Evolutionary conservation across 2,888 invertebrate genomes (phyloP).

Genomic region (Leucophenga maculata): DNA sequence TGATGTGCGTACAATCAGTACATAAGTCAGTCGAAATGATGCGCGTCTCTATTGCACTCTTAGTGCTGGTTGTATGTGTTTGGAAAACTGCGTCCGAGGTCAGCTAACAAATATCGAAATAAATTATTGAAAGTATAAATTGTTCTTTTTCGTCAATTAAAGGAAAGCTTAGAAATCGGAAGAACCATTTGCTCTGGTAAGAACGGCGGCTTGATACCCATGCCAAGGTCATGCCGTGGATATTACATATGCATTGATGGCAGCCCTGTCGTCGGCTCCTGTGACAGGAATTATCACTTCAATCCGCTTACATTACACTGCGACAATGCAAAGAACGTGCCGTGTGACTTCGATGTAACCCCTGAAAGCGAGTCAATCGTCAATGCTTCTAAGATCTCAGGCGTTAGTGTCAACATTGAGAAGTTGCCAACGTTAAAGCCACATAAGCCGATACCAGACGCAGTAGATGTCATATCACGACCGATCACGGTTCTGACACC

Average conservation of each 20-base stretch:
- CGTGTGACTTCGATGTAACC: constrained; percentile 41
- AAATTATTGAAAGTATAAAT: background rate
- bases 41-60: no score
- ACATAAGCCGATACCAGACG: background rate
- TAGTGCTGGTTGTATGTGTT: background rate
- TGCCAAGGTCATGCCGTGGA: constrained; percentile 55
- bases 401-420: constrained; percentile 17
- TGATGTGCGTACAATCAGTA: no score
- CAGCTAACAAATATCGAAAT: background rate
- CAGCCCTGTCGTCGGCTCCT: constrained; percentile 51
- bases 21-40: no score
- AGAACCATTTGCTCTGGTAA: constrained; percentile 47
- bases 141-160: background rate
- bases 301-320: constrained; percentile 49
- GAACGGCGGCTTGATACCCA: constrained; percentile 55
- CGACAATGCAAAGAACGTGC: constrained; percentile 44
- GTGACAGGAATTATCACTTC: constrained; percentile 53
- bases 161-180: background rate
- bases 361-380: no score
- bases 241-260: constrained; percentile 60
- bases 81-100: background rate
- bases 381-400: no score
- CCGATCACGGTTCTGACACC: constrained; percentile 1
- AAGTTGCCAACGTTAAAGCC: constrained; percentile 21
- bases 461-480: background rate